phyloP scores from a whole-genome alignment of 2,797 vertebrate species.

The Acestrorhynchus altus region DNA sequence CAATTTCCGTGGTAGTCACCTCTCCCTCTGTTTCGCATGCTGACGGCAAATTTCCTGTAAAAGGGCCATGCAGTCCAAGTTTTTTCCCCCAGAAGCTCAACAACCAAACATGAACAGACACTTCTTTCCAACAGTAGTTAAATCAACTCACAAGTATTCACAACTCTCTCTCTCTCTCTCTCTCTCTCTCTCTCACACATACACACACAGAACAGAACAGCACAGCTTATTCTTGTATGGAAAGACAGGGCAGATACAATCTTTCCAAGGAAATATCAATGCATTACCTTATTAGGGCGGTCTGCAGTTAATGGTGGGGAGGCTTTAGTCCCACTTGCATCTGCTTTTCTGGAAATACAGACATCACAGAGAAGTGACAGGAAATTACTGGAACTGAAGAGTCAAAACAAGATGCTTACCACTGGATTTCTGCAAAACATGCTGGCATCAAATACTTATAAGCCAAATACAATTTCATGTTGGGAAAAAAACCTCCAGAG shows the following conservation, averaged over 20 bases:
- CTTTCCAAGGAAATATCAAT: background rate
- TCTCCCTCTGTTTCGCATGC: constrained; percentile 7
- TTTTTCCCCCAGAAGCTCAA: constrained; percentile 22
- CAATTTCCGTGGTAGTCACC: constrained; percentile 36
- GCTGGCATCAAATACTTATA: background rate
- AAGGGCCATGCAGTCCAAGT: background rate
- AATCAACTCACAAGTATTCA: background rate
- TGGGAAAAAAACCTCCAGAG: too few species aligned
- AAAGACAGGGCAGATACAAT: constrained; percentile 14
- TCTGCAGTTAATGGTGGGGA: background rate
- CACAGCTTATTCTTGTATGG: constrained; percentile 4
- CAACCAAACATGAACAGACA: constrained; percentile 1
- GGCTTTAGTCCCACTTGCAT: background rate
- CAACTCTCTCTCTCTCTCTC: background rate
- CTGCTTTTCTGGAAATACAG: constrained; percentile 19
- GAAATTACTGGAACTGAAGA: constrained; percentile 17
- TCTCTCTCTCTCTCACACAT: background rate
- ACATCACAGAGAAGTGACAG: constrained; percentile 5
- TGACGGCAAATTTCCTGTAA: constrained; percentile 31
- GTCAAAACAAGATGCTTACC: background rate
- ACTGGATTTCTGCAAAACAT: background rate
- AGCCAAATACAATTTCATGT: too few species aligned
- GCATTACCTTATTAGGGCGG: constrained; percentile 1
- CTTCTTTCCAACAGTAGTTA: background rate
- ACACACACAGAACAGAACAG: background rate